These are phyloP conservation scores for Plebejus melissa DNA, from an alignment of 2,888 invertebrate genomes.

Conservation along the genomic window DNA sequence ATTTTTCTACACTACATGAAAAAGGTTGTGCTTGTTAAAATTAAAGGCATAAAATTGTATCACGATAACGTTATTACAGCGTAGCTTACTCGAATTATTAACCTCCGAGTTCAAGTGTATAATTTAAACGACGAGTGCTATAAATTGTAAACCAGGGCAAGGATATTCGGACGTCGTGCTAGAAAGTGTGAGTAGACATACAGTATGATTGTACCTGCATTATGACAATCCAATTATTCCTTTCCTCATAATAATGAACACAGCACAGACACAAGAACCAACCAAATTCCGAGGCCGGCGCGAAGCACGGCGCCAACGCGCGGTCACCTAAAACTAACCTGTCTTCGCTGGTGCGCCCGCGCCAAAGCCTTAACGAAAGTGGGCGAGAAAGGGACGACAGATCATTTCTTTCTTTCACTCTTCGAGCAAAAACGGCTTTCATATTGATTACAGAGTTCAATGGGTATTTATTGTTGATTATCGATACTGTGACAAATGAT, in stretches of 20 bases:
- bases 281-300: slow-evolving; percentile 64
- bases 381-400: slow-evolving; percentile 66
- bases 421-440: slow-evolving; percentile 53
- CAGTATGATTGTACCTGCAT: slow-evolving; percentile 32
- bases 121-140: slow-evolving; percentile 61
- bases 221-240: slow-evolving; percentile 18
- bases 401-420: slow-evolving; percentile 68
- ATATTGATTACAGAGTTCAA: slow-evolving; percentile 35
- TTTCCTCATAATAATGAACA: slow-evolving; percentile 37
- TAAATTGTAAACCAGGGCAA: slow-evolving; percentile 74
- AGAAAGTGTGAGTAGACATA: neutral
- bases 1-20: neutral
- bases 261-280: slow-evolving; percentile 66
- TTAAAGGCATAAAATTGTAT: neutral
- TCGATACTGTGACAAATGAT: slow-evolving; percentile 26
- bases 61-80: slow-evolving; percentile 28
- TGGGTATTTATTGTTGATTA: slow-evolving; percentile 37
- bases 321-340: slow-evolving; percentile 71
- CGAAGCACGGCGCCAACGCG: slow-evolving; percentile 65
- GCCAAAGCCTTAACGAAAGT: slow-evolving; percentile 63
- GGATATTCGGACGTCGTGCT: slow-evolving; percentile 52
- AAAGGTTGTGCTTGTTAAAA: neutral
- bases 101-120: slow-evolving; percentile 45
- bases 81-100: slow-evolving; percentile 37
- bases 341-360: slow-evolving; percentile 53